Percentiles rank a stretch among this genome's conserved stretches.
Conservation (phyloP, 2,888 invertebrate species). For the Platerodrilus igneus region DNA sequence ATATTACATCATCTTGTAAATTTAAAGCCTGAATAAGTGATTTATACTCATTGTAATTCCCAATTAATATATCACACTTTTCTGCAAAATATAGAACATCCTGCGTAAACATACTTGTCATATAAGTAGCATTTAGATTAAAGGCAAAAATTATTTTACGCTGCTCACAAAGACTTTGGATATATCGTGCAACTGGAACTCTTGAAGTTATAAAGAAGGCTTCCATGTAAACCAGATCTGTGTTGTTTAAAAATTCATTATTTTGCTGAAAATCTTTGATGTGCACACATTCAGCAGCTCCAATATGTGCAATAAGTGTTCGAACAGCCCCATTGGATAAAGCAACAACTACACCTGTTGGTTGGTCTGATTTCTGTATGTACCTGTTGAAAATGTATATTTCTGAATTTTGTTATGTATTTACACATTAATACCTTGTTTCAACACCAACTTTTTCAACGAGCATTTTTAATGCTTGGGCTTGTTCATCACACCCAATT, state of each 20-base stretch:
- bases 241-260: conserved; percentile 31
- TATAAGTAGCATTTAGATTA: conserved; percentile 54
- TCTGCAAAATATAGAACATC: conserved; percentile 47
- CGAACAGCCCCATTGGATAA: conserved; percentile 48
- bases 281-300: conserved; percentile 50
- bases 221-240: conserved; percentile 51
- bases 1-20: conserved; percentile 28
- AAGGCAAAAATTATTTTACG: conserved; percentile 47
- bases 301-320: conserved; percentile 53
- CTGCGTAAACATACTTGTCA: conserved; percentile 46
- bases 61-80: conserved; percentile 52
- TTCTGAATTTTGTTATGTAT: not conserved
- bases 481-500: conserved; percentile 51
- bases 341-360: conserved; percentile 53
- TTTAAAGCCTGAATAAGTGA: conserved; percentile 44
- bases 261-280: conserved; percentile 36
- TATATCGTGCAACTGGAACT: conserved; percentile 45
- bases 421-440: conserved; percentile 37
- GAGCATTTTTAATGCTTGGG: conserved; percentile 43
- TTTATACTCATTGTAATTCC: conserved; percentile 54
- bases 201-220: conserved; percentile 56
- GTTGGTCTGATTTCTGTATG: conserved; percentile 36
- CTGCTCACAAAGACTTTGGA: conserved; percentile 46
- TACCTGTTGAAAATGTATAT: conserved; percentile 32
- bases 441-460: conserved; percentile 46